Base-by-base conservation (phyloP, 2,888 invertebrate genomes). In the Apomyelois bistriatella region DNA sequence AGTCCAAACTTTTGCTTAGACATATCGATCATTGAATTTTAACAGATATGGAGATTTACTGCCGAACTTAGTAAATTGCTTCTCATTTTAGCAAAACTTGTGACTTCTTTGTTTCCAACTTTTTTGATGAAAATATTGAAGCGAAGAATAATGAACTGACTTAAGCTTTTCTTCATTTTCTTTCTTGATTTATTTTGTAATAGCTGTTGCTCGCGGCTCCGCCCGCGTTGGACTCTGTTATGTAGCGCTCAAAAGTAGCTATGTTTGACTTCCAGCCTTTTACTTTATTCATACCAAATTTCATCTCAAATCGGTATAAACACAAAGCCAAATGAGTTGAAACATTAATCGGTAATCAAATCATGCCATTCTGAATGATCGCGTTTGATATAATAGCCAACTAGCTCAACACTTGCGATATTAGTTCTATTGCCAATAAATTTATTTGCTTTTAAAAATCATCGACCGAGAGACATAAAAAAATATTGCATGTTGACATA, bases 1-100 rank as follows among this genome's bases (percentile, higher is more conserved):
- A 3, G 22, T 22, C 22, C 32, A 15, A 46, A 35, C 32, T 32
- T 46, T 46, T 35, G 32, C 16, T 13, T 32, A 13, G 46, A 46
- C 46, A 32, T 32, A 46, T 46, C 46, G 46, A 46, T 46, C 46
- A 46, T 16, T 46, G 32, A 46, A 46, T 32, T 43, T 43, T 43
- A 46, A 32, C 46, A 46, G 46, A 46, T 46, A 46, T 46, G 46
- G 46, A 46, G 32, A 46, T 46, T 46, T 46, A 46, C 30, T 15
- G 30, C 46, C 32, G 32, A 46, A 46, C 46, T 46, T 30, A 10
- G 46, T 12, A 46, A 46, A 32, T 46, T 43, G 28, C 43, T 22
- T 12, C 43, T 46, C 16, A 16, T 16, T 46, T 46, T 22, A 8
- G 1, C 30, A 7, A 30, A 43, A 43, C 43, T 43, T 43, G 43